phyloP scores from a whole-genome alignment of 2,113 vertebrate species.

The Struthio camelus region DNA sequence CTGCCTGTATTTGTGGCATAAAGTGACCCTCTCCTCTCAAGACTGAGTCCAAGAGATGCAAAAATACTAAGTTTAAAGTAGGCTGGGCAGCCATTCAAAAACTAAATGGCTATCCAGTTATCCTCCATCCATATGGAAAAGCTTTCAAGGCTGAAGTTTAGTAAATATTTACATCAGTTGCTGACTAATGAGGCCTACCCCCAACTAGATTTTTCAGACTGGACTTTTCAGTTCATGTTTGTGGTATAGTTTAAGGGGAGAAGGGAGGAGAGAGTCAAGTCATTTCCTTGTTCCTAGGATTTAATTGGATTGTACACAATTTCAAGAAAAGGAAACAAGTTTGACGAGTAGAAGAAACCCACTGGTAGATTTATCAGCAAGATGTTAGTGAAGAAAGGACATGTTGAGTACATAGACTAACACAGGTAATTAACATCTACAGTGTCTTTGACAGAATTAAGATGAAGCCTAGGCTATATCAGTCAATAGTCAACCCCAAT shows the following conservation, averaged over 20 bases:
- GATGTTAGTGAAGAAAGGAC: not conserved
- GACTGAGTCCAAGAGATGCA: not conserved
- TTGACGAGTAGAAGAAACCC: not conserved
- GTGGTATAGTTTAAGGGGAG: not conserved
- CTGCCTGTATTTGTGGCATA: not conserved
- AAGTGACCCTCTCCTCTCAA: not conserved
- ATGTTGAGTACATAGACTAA: rapidly evolving
- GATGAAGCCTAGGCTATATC: not conserved
- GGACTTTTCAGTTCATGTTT: not conserved
- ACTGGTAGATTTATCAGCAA: not conserved
- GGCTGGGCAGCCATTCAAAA: not conserved
- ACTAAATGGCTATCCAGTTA: not conserved
- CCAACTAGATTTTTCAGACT: not conserved
- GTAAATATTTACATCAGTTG: not conserved
- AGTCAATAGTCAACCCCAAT: rapidly evolving
- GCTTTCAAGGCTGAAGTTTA: not conserved
- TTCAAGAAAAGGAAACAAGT: not conserved
- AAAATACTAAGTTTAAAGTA: not conserved
- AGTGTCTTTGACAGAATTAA: not conserved
- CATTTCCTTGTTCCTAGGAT: not conserved
- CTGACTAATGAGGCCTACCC: not conserved
- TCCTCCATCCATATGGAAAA: not conserved
- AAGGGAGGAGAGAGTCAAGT: not conserved
- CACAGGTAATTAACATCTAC: not conserved
- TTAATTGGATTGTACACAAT: not conserved